Evolutionary conservation across 2,113 vertebrate species (phyloP), one percentile per base, ranked within the genome.

Genomic region (Mobula birostris): DNA sequence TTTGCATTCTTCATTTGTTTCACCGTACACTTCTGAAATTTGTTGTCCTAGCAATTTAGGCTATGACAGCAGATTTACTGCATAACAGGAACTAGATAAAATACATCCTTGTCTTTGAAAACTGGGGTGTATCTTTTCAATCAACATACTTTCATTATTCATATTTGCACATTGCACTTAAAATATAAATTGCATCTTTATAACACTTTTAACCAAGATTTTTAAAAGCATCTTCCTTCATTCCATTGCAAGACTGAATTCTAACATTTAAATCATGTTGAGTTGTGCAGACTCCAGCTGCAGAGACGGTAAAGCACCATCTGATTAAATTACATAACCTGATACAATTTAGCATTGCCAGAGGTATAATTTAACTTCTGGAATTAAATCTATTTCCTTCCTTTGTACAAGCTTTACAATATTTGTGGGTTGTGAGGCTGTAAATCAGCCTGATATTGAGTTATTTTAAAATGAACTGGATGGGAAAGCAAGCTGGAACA

Each of bases 391-490:
- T 19, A 56, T 72, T 93, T 93, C 70, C 68, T 56, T 93, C 40
- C 63, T 90, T 90, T 90, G 40, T 93, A 29, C 91, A 93, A 93
- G 90, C 68, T 74, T 32, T 93, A 93, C 36, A 48, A 74, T 70
- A 72, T 93, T 93, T 93, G 36, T 66, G 40, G 91, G 85, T 66
- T 66, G 61, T 19, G 14, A 6, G 61, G 14, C 29, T 66, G 61
- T 85, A 85, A 85, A 58, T 85, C 40, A 85, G 82, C 21, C 21
- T 19, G 61, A 66, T 90, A 90, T 90, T 7, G 9, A 66, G 29
- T 90, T 32, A 32, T 63, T 90, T 90, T 68, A 32, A 87, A 87
- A 19, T 68, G 61, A 63, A 24, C 21, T 93, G 21, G 91, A 36
- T 19, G 24, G 72, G 8, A 56, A 21, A 93, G 74, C 29, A 2